Base-by-base conservation (phyloP, 2,113 vertebrate species). In the Oryzias woworae region DNA sequence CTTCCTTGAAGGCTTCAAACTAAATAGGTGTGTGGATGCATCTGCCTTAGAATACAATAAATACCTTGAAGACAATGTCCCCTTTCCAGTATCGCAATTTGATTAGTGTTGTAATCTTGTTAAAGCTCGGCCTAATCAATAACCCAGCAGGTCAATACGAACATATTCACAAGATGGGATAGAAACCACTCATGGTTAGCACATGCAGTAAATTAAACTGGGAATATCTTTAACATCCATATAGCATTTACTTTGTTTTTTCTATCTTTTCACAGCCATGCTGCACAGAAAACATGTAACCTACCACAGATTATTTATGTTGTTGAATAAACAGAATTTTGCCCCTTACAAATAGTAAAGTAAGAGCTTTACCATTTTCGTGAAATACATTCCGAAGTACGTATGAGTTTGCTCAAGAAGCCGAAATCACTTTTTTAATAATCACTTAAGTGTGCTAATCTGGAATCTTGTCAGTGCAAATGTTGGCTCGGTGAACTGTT, bases 71-170 rank as follows among this genome's bases (percentile, higher is more conserved):
- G 63, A 75, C 69, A 84, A 36, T 10, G 8, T 78, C 77, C 72
- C 66, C 73, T 65, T 75, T 84, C 70, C 70, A 82, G 84, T 83
- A 89, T 85, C 87, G 82, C 72, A 81, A 85, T 87, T 84, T 86
- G 80, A 83, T 83, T 84, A 87, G 80, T n/a, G 62, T 71, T 57
- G 79, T 90, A 89, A 90, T 90, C 87, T 76, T 80, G 76, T 88
- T 90, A 86, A 88, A 84, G 82, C 83, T 69, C 44, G 20, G 31
- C 47, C 63, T 61, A 67, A 90, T 90, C 89, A 85, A 90, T 88
- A 88, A 23, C 46, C 58, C 16, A 28, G 36, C 77, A 68, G 73
- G 72, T 89, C 86, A 86, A 85, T 87, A 85, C 45, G 52, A 71
- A 81, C 55, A 85, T 85, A 87, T 86, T 79, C 70, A 84, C 81